A percentile compares a stretch with the other conserved stretches of the same genome.
Conservation (phyloP, 1,140 invertebrate species). For the Physella acuta region DNA sequence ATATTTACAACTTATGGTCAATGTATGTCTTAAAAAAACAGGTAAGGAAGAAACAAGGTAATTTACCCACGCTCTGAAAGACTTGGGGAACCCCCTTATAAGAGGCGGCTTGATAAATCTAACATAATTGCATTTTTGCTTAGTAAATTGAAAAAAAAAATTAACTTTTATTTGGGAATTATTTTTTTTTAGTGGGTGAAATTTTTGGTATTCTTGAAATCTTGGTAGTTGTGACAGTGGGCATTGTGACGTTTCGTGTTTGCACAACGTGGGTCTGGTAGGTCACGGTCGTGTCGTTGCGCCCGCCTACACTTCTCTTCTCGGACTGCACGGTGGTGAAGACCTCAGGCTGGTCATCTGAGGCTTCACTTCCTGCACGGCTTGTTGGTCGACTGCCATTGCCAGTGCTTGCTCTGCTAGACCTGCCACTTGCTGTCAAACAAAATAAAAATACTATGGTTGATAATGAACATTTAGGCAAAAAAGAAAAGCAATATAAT, state of each 20-base stretch:
- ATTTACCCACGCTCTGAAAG: no score
- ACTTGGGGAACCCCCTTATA: no score
- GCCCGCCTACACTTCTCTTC: slow-evolving; percentile 45
- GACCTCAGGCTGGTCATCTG: slow-evolving; percentile 56
- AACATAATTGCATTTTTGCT: no score
- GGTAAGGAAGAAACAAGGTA: no score
- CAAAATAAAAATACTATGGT: slow-evolving; percentile 16
- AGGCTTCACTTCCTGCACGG: slow-evolving; percentile 90
- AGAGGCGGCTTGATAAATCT: no score
- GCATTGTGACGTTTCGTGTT: slow-evolving; percentile 38
- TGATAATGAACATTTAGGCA: no score
- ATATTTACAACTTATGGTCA: no score
- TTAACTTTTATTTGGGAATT: no score
- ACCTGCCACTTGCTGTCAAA: slow-evolving; percentile 45
- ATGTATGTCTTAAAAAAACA: no score
- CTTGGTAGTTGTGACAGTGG: slow-evolving; percentile 32
- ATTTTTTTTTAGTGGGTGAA: slow-evolving; percentile 29
- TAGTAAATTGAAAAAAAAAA: no score
- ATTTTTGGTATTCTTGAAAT: slow-evolving; percentile 32
- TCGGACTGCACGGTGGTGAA: slow-evolving; percentile 53
- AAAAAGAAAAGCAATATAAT: no score
- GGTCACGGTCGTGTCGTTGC: slow-evolving; percentile 50
- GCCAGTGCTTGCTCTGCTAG: slow-evolving; percentile 65
- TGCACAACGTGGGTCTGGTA: slow-evolving; percentile 53
- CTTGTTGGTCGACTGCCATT: slow-evolving; percentile 74